Evolutionary conservation across 2,888 invertebrate genomes (phyloP).

Genomic region (Nemotelus nigrinus): DNA sequence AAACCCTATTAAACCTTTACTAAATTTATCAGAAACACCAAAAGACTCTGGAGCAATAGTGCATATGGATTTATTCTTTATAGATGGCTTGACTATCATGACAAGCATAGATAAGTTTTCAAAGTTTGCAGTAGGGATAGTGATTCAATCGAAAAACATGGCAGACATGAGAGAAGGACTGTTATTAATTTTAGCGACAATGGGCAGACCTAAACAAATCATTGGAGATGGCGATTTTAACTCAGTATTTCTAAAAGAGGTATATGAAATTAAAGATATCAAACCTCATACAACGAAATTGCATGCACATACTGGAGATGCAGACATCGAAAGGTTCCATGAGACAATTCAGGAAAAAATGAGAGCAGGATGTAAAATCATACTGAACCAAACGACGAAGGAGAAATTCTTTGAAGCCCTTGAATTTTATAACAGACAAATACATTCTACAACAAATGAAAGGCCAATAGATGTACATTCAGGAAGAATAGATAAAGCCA

Average conservation of each 20-base stretch:
- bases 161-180: slow-evolving; percentile 44
- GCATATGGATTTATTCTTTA: slow-evolving; percentile 28
- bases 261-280: slow-evolving; percentile 5
- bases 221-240: slow-evolving; percentile 37
- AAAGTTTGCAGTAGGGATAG: slow-evolving; percentile 46
- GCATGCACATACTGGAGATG: slow-evolving; percentile 35
- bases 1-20: slow-evolving; percentile 38
- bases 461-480: too few relatives aligned
- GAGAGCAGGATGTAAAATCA: background rate
- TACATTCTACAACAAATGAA: background rate
- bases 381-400: slow-evolving; percentile 1
- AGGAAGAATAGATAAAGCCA: too few relatives aligned
- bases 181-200: slow-evolving; percentile 20
- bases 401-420: background rate
- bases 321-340: slow-evolving; percentile 37
- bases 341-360: slow-evolving; percentile 25
- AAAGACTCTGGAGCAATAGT: slow-evolving; percentile 23
- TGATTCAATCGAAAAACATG: slow-evolving; percentile 45
- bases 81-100: slow-evolving; percentile 31
- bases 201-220: slow-evolving; percentile 36
- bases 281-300: slow-evolving; percentile 28
- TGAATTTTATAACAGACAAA: slow-evolving; percentile 15
- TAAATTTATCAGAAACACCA: slow-evolving; percentile 30
- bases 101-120: slow-evolving; percentile 50
- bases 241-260: background rate